Evolutionary conservation across 1,140 invertebrate species (phyloP), one percentile per base, ranked within the genome.

Genomic region (Meloidogyne chitwoodi): DNA sequence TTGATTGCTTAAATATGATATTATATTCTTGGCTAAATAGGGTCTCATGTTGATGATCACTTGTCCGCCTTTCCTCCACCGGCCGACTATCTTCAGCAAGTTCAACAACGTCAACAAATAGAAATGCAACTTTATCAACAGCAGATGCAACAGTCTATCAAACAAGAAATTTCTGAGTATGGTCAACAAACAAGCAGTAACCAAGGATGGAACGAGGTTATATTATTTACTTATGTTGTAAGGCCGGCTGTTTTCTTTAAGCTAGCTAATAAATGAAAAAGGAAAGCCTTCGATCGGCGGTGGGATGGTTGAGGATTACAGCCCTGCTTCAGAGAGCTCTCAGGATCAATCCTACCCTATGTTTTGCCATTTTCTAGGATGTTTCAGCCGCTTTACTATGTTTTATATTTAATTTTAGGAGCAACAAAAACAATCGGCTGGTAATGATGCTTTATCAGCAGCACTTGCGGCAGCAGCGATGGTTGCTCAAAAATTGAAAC

Each of bases 401-500:
- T n/a, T 14, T 68, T 48, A 6, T 38, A 38, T 68, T 68, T 16
- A 44, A 27, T 34, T 68, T 12, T 12, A 26, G 38, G 65, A 31
- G 22, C 19, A 56, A 56, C 71, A 73, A 73, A n/a, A 73, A 26
- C 71, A 41, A 22, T 34, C 61, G 8, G 14, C 38, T 29, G 64
- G 34, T 14, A 38, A 38, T 31, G 71, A 73, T 31, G 71, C 71
- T 19, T 56, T 73, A 26, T 73, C 71, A 64, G 71, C 71, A 10
- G 71, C 71, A 27, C 64, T 73, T 61, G 71, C 71, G 1, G 71
- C 71, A 0, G 71, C 71, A 10, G 71, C 71, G 2, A 73, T 73
- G 71, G 71, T 73, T 16, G 71, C 71, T 26, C 71, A 73, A 24
- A 73, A 73, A 64, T 38, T 73, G 19, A 61, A 65, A 56, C 61